A percentile compares a stretch with the other conserved stretches of the same genome.
Evolutionary conservation across 2,888 invertebrate species (phyloP).

Genomic region (Rhagium mordax): DNA sequence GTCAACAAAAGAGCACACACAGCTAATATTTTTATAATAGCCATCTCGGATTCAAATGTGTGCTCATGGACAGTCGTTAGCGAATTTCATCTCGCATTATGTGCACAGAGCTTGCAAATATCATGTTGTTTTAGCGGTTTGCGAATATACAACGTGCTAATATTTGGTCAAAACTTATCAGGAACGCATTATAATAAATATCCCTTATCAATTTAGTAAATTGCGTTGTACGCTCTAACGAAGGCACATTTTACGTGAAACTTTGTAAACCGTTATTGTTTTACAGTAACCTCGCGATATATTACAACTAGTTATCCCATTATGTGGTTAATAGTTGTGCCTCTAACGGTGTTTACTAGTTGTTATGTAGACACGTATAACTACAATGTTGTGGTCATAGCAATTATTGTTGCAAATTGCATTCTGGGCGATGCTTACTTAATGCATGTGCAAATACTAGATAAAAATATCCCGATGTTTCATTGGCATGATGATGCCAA

Average conservation of each 20-base stretch:
- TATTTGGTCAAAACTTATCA: constrained; percentile 11
- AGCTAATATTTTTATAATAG: no score
- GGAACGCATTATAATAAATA: constrained; percentile 5
- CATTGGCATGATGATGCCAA: no score
- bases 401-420: neutral
- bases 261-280: neutral
- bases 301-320: neutral
- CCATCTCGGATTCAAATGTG: neutral
- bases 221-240: neutral
- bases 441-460: neutral
- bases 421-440: neutral
- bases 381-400: neutral
- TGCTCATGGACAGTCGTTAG: neutral
- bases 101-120: constrained; percentile 1
- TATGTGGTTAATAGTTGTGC: neutral
- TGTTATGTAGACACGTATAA: neutral
- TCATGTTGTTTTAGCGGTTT: constrained; percentile 3
- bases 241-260: neutral
- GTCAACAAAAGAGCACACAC: no score
- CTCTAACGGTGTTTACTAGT: neutral
- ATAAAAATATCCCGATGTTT: no score
- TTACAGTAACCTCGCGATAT: neutral
- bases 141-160: constrained; percentile 8
- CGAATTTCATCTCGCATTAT: neutral
- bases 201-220: neutral